Conservation (phyloP, 1,140 invertebrate genomes). For the Solenopsis fugax region DNA sequence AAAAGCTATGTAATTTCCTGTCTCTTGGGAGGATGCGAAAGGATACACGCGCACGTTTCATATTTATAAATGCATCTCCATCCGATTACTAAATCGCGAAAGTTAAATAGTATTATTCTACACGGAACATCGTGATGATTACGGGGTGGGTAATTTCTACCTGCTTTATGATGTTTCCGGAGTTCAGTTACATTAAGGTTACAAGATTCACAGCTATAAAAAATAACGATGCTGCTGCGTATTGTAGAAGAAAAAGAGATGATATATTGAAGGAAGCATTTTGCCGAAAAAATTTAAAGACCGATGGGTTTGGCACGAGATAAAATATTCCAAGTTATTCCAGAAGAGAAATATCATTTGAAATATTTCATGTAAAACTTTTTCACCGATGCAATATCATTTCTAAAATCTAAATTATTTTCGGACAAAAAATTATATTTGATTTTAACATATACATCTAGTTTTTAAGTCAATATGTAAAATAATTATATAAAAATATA, state of each 20-base stretch:
- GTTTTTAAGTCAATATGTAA: no score
- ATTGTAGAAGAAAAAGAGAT: background rate
- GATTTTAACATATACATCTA: no score
- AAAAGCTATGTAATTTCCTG: conserved; percentile 43
- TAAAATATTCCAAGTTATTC: conserved; percentile 25
- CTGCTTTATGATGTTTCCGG: conserved; percentile 40
- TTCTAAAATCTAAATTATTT: background rate
- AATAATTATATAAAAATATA: no score
- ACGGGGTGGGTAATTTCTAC: background rate
- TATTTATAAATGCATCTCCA: conserved; percentile 47
- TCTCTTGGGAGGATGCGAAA: background rate
- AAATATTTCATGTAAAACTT: conserved; percentile 26
- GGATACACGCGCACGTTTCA: conserved; percentile 26
- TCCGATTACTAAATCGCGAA: conserved; percentile 43
- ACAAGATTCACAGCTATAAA: conserved; percentile 29
- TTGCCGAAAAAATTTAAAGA: background rate
- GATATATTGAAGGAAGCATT: background rate
- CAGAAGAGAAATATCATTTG: background rate
- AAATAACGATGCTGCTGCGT: background rate
- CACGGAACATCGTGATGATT: conserved; percentile 6
- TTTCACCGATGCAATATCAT: background rate
- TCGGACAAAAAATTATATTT: background rate
- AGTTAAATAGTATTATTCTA: conserved; percentile 44
- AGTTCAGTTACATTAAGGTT: conserved; percentile 24
- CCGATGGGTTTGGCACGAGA: background rate